Percentiles rank a stretch among this genome's conserved stretches.
Conservation (phyloP, 35 echinoderm and acorn worm species). For the Eucidaris tribuloides region DNA sequence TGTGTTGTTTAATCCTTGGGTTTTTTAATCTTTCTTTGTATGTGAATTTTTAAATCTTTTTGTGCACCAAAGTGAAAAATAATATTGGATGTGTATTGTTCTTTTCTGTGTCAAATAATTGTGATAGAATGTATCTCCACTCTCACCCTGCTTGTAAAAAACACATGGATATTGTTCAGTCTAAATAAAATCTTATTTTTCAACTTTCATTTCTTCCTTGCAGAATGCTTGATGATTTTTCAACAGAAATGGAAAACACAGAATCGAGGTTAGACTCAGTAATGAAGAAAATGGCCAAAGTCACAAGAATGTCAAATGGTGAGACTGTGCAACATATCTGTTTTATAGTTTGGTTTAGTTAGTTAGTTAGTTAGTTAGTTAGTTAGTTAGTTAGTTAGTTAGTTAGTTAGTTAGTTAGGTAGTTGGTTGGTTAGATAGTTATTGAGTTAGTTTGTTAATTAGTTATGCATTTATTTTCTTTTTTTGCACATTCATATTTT, state of each 20-base stretch:
- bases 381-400: too few species aligned
- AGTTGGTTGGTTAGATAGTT: too few species aligned
- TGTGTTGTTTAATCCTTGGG: too few species aligned
- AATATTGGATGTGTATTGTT: not conserved
- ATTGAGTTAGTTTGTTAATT: too few species aligned
- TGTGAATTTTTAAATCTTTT: not conserved
- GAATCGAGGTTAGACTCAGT: constrained; percentile 90
- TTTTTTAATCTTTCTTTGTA: not conserved
- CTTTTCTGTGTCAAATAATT: not conserved
- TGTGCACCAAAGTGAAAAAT: not conserved
- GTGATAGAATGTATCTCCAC: not conserved
- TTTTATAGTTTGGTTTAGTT: too few species aligned
- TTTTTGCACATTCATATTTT: too few species aligned
- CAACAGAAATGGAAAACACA: constrained; percentile 91
- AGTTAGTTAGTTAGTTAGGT: too few species aligned
- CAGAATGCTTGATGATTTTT: constrained; percentile 97
- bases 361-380: too few species aligned
- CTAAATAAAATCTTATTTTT: not conserved
- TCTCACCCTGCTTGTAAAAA: not conserved
- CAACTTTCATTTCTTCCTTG: constrained; percentile 35
- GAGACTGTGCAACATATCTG: not conserved
- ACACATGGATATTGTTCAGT: not conserved
- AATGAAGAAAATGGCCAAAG: constrained; percentile 99
- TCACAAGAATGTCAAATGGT: constrained; percentile 99
- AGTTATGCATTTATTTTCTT: too few species aligned